These are phyloP conservation scores for Pao palembangensis DNA, from an alignment of 2,113 vertebrate genomes.

Conservation along the genomic window DNA sequence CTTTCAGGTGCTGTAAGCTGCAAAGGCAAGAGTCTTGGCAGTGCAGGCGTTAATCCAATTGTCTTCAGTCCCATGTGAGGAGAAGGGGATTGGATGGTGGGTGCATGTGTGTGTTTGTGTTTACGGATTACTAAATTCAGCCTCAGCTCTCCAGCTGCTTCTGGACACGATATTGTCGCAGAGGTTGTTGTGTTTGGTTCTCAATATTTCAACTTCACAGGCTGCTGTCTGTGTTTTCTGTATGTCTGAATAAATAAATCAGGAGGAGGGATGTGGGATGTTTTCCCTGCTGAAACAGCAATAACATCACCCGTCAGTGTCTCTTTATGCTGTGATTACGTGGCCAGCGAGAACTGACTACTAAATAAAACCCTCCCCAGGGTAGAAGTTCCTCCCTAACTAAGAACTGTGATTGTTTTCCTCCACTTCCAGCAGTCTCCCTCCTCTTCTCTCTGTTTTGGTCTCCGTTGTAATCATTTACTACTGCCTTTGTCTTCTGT, in stretches of 20 bases:
- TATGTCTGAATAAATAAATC: not conserved
- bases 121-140: conserved; percentile 53
- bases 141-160: conserved; percentile 27
- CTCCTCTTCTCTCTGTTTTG: conserved; percentile 22
- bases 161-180: conserved; percentile 21
- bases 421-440: conserved; percentile 4
- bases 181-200: conserved; percentile 38
- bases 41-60: conserved; percentile 46
- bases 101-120: conserved; percentile 18
- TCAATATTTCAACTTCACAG: conserved; percentile 17
- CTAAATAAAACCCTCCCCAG: conserved; percentile 20
- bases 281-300: conserved; percentile 9
- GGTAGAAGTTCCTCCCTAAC: conserved; percentile 26
- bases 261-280: not conserved
- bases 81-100: conserved; percentile 33
- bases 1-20: conserved; percentile 34
- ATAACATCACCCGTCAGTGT: conserved; percentile 28
- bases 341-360: conserved; percentile 29
- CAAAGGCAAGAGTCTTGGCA: conserved; percentile 7
- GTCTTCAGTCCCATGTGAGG: conserved; percentile 34
- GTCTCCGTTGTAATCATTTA: conserved; percentile 25
- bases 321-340: conserved; percentile 24
- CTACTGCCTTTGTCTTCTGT: conserved; percentile 28
- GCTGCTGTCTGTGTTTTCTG: conserved; percentile 5
- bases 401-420: conserved; percentile 18